phyloP scores from a whole-genome alignment of 2,888 invertebrate species.

The Sphaeridia pumilis region DNA sequence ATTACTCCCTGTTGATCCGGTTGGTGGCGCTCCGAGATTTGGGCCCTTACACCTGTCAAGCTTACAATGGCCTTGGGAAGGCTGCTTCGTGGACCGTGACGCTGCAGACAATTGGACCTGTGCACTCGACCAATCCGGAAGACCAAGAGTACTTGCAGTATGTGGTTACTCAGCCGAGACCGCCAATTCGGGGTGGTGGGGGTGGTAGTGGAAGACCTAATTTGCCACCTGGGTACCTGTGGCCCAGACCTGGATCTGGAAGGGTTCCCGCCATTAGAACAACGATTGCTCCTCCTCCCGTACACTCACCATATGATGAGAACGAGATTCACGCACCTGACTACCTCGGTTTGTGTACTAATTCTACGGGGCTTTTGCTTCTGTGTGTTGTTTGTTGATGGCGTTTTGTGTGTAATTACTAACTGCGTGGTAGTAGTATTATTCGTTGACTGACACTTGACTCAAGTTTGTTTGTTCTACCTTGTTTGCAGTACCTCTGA shows the following conservation, averaged over 20 bases:
- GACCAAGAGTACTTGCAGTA: slow-evolving; percentile 51
- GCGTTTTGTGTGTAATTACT: too few relatives aligned
- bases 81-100: slow-evolving; percentile 65
- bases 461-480: slow-evolving; percentile 6
- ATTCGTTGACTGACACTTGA: neutral
- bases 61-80: slow-evolving; percentile 67
- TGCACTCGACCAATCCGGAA: slow-evolving; percentile 46
- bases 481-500: slow-evolving; percentile 35
- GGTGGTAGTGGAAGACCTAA: slow-evolving; percentile 6
- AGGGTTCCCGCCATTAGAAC: too few relatives aligned
- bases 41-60: slow-evolving; percentile 79
- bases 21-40: slow-evolving; percentile 58
- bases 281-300: too few relatives aligned
- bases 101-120: slow-evolving; percentile 59
- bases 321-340: slow-evolving; percentile 6
- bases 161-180: slow-evolving; percentile 42
- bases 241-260: too few relatives aligned
- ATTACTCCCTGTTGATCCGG: slow-evolving; percentile 61
- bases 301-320: slow-evolving; percentile 4
- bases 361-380: too few relatives aligned
- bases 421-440: too few relatives aligned
- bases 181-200: slow-evolving; percentile 3
- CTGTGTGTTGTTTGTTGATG: too few relatives aligned
- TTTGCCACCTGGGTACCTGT: too few relatives aligned
- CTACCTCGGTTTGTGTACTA: slow-evolving; percentile 12